These are phyloP conservation scores for Pachyramphus minor DNA, from an alignment of 2,113 vertebrate species.

Conservation along the genomic window DNA sequence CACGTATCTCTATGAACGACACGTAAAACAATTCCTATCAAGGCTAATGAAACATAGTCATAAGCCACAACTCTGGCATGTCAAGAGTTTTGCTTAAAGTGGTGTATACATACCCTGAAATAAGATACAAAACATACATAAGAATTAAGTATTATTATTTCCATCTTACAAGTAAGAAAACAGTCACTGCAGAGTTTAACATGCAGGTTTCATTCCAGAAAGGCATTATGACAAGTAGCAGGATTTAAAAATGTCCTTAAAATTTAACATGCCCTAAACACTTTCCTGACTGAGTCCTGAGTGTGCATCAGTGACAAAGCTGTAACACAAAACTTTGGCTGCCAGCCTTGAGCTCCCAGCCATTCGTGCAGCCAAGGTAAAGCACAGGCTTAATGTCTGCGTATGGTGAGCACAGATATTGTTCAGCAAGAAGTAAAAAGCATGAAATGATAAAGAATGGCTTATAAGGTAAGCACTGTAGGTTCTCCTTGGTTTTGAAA, in stretches of 20 bases:
- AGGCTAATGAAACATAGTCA: background rate
- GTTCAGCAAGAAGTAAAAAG: conserved; percentile 22
- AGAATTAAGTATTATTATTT: background rate
- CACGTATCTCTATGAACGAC: background rate
- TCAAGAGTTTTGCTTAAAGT: background rate
- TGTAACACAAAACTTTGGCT: background rate
- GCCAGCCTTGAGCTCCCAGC: background rate
- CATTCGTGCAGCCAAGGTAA: background rate
- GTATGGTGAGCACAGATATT: background rate
- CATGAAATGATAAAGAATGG: background rate
- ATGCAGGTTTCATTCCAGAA: background rate
- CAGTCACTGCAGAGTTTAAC: background rate
- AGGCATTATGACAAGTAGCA: background rate
- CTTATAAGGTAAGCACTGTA: conserved; percentile 20
- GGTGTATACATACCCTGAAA: background rate
- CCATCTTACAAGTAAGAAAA: background rate
- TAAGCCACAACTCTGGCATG: background rate
- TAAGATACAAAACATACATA: background rate
- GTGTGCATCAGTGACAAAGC: background rate
- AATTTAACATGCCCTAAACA: background rate
- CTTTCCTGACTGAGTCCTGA: background rate
- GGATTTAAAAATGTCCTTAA: background rate
- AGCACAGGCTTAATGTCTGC: background rate
- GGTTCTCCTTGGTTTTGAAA: conserved; percentile 26
- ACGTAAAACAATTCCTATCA: background rate